These are phyloP conservation scores for Anodontia alba DNA, from an alignment of 2,888 invertebrate species.

Conservation along the genomic window DNA sequence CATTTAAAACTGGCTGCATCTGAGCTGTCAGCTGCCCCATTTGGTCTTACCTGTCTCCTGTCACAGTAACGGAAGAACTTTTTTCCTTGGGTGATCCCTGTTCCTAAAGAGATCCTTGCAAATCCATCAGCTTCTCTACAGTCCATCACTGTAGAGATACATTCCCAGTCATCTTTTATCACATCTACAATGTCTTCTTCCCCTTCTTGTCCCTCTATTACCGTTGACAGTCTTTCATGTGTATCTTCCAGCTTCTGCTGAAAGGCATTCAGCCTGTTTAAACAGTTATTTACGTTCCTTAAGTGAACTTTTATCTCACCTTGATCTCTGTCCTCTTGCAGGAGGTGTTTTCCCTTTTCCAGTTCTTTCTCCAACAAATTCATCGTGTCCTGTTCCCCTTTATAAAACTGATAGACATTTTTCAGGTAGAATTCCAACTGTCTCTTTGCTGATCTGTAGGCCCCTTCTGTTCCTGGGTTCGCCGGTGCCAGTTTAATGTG, in stretches of 20 bases:
- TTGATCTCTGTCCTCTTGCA: not conserved
- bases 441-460: not conserved
- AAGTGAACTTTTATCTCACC: not conserved
- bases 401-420: not conserved
- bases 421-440: not conserved
- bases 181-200: not conserved
- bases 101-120: not conserved
- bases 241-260: not conserved
- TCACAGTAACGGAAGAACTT: not conserved
- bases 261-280: not conserved
- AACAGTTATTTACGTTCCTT: not conserved
- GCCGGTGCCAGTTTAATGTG: not conserved
- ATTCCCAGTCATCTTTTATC: not conserved
- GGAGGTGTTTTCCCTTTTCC: not conserved
- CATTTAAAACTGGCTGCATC: no score
- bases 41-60: not conserved
- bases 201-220: not conserved
- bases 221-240: not conserved
- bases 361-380: not conserved
- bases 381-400: not conserved
- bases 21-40: not conserved
- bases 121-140: no score
- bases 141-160: not conserved
- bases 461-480: not conserved
- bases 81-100: not conserved